These are phyloP conservation scores for Chitala chitala DNA, from an alignment of 2,113 vertebrate genomes.

Conservation along the genomic window DNA sequence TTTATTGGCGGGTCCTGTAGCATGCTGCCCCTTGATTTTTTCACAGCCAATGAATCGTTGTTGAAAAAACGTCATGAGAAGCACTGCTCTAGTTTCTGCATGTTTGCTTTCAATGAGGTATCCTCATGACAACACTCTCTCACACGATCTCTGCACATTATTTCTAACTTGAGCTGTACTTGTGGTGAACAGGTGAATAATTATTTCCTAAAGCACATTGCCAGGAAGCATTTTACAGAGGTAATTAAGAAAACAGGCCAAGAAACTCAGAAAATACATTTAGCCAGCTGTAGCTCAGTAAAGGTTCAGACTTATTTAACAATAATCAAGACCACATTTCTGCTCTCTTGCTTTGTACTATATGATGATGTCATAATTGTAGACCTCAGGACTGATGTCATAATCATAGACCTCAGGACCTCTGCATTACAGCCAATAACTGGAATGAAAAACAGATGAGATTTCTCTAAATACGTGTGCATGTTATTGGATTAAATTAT, in stretches of 20 bases:
- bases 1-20: too few relatives aligned
- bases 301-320: not conserved
- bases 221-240: not conserved
- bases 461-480: not conserved
- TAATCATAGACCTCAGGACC: not conserved
- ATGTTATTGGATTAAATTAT: not conserved
- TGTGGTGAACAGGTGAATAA: too few relatives aligned
- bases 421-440: not conserved
- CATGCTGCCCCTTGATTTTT: too few relatives aligned
- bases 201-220: not conserved
- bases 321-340: not conserved
- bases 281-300: not conserved
- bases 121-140: too few relatives aligned
- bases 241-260: not conserved
- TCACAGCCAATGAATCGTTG: too few relatives aligned
- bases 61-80: too few relatives aligned
- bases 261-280: not conserved
- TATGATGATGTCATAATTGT: constrained; percentile 3
- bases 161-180: too few relatives aligned
- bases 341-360: not conserved
- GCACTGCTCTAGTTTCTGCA: too few relatives aligned
- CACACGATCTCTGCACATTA: too few relatives aligned
- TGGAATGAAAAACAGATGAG: not conserved
- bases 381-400: not conserved
- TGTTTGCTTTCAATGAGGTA: too few relatives aligned